Base-by-base conservation (phyloP, 1,140 invertebrate genomes). In the Aphelenchoides besseyi region DNA sequence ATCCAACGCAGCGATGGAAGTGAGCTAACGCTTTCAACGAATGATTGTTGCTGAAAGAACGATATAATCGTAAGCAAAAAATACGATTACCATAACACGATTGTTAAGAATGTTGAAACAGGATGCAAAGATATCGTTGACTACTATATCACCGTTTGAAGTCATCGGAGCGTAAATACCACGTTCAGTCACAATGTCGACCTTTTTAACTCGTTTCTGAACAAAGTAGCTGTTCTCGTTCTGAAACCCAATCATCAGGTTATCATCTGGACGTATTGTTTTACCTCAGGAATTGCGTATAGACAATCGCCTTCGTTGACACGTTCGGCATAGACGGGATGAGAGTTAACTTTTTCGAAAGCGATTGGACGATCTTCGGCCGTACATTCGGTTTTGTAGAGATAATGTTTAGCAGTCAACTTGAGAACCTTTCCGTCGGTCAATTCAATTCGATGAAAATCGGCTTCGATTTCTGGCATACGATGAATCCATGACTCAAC, bases 121-220 rank as follows among this genome's bases (percentile, higher is more conserved):
- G 18, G 72, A 75, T 28, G 76, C 72, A 32, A 77, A 69, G 2
- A 77, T 61, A 32, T 68, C 77, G 28, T 77, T 52, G 8, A 70
- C 77, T 26, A 77, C 68, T 18, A 77, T 67, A 67, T 77, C 66
- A 12, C 75, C 75, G 26, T 48, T 23, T 48, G 41, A 23, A 52
- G 76, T 77, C 73, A 77, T 72, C 36, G 76, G 76, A 9, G 76
- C 77, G 54, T 76, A 77, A 29, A 77, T 77, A 18, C 76, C 75
- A n/a, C 33, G 28, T 18, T 71, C 70, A 28, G 26, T 52, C 12
- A 71, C 52, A 29, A 35, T 71, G 36, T 67, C 63, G 26, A 71
- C 41, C 35, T 69, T 69, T 1, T 9, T 3, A 28, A 71, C 59
- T 53, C 64, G 61, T n/a, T 28, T 70, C 55, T 71, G 28, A 9